A percentile compares a stretch with the other conserved stretches of the same genome.
phyloP scores from a whole-genome alignment of 1,140 invertebrate species.

The Drosophila tani region DNA sequence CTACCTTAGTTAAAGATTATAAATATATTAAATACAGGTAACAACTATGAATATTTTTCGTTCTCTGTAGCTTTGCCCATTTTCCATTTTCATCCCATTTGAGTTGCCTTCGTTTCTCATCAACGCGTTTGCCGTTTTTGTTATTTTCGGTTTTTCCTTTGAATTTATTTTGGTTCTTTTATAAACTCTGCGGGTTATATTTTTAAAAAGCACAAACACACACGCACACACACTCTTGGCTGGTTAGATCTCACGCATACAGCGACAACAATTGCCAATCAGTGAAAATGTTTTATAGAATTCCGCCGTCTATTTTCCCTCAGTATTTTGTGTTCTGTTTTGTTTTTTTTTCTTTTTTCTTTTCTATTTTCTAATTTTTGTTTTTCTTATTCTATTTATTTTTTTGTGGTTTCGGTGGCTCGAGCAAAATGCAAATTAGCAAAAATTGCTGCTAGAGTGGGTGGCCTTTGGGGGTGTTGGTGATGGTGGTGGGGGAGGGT shows the following conservation, averaged over 20 bases:
- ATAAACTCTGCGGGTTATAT: slow-evolving; percentile 79
- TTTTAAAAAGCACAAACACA: slow-evolving; percentile 57
- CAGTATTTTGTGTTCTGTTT: slow-evolving; percentile 32
- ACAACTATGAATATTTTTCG: not conserved
- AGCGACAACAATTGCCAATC: slow-evolving; percentile 44
- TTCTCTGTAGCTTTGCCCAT: slow-evolving; percentile 17
- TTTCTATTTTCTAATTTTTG: slow-evolving; percentile 22
- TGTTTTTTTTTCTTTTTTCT: slow-evolving; percentile 2
- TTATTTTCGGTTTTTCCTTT: slow-evolving; percentile 80
- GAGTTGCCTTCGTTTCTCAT: slow-evolving; percentile 45
- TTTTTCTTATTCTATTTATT: slow-evolving; percentile 17
- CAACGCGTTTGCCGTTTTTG: slow-evolving; percentile 64
- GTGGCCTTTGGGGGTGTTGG: not conserved
- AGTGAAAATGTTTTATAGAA: slow-evolving; percentile 58
- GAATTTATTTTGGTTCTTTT: slow-evolving; percentile 79
- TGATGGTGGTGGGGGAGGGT: not conserved
- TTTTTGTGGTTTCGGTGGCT: slow-evolving; percentile 61
- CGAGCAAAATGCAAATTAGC: slow-evolving; percentile 72
- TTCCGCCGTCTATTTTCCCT: slow-evolving; percentile 28
- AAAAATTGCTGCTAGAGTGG: slow-evolving; percentile 30
- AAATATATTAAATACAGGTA: not conserved
- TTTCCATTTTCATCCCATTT: slow-evolving; percentile 35
- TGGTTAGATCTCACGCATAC: slow-evolving; percentile 32
- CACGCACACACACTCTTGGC: slow-evolving; percentile 11
- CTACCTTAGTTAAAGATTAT: too few species aligned